Base-by-base conservation (phyloP, 2,797 vertebrate species). In the Sebastes hopkinsi region DNA sequence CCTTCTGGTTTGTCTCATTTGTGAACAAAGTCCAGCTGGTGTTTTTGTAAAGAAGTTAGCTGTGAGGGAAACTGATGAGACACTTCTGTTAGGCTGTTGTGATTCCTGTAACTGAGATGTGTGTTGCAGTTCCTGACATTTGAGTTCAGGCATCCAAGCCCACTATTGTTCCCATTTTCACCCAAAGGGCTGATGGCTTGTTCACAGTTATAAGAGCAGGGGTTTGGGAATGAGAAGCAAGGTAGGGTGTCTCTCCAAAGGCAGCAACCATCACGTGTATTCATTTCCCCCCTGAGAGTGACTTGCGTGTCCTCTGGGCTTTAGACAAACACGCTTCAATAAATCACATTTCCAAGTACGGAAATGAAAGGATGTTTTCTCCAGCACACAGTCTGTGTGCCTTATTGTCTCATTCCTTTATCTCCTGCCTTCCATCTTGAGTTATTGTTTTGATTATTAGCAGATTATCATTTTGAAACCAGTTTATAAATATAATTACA, bases 361-460 rank as follows among this genome's bases (percentile, higher is more conserved):
- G 92, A 94, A 94, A 94, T 94, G 69, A 93, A 93, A 90, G 50
- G 38, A 85, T 55, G 54, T 71, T 73, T 80, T 80, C 70, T 46
- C 77, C 11, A 36, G 62, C 61, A 72, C 6, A 13, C 72, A 71
- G 68, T 79, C 78, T 64, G 6, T 75, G 60, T 66, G 52, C 38
- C 14, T 72, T 74, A 71, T 69, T 77, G 67, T 72, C 60, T 78
- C 38, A 58, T 82, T 77, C 71, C 60, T 64, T n/a, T 13, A 14
- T 89, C 46, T 82, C 30, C 50, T 75, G 55, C 29, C 13, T 67
- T 82, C 25, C 67, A 32, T 58, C 32, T 58, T 71, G 56, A 81
- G 32, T 75, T 56, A n/a, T 50, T 54, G 20, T 46, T 80, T 34
- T 67, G n/a, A 36, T 60, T 22, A 10, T 79, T 22, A 10, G n/a